Conservation (phyloP, 2,797 vertebrate species). For the Gymnothorax reevesii region DNA sequence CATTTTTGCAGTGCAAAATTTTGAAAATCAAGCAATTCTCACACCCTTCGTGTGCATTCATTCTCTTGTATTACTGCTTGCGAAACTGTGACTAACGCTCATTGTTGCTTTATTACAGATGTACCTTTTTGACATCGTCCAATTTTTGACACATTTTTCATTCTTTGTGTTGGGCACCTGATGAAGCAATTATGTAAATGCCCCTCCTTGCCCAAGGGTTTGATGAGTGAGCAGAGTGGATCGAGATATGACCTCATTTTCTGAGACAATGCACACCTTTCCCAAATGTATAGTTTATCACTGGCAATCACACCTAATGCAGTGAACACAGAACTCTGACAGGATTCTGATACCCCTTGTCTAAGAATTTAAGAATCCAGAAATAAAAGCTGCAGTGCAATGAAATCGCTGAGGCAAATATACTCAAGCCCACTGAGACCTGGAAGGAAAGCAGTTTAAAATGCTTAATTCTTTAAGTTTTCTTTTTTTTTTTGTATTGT, state of each 20-base stretch:
- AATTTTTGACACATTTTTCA: neutral
- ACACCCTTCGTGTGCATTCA: neutral
- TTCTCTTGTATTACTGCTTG: neutral
- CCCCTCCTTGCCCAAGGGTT: neutral
- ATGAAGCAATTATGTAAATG: neutral
- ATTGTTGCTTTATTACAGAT: neutral
- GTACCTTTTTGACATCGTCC: neutral
- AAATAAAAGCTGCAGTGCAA: no score
- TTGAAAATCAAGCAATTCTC: neutral
- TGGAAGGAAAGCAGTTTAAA: no score
- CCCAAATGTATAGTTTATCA: neutral
- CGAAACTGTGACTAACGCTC: neutral
- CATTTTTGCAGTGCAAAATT: neutral
- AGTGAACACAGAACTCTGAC: no score
- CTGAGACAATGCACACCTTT: neutral
- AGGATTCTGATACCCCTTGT: neutral
- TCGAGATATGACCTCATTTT: neutral
- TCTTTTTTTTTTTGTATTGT: no score
- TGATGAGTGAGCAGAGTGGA: neutral
- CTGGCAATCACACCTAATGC: neutral
- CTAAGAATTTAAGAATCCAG: neutral
- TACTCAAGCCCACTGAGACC: no score
- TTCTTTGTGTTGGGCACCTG: neutral
- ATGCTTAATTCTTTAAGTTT: no score
- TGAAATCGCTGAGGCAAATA: no score